Evolutionary conservation across 2,888 invertebrate species (phyloP).

Genomic region (Aradus depressus): DNA sequence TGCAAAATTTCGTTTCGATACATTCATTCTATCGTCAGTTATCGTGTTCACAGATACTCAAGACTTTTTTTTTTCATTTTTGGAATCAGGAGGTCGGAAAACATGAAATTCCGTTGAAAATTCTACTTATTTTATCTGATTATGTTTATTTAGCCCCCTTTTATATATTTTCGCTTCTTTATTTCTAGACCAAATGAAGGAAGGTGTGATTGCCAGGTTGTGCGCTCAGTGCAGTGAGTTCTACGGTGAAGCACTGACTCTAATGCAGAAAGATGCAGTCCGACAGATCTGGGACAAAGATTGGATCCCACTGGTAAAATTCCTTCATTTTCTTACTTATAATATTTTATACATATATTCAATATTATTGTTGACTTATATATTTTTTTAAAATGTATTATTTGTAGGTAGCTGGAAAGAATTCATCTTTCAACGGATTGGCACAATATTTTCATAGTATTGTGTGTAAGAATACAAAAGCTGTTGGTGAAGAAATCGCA

Average conservation of each 20-base stretch:
- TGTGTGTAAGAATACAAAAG: constrained; percentile 64
- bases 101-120: no score
- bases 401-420: constrained; percentile 54
- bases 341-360: no score
- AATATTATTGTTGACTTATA: not conserved
- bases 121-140: no score
- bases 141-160: not conserved
- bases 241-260: constrained; percentile 79
- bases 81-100: no score
- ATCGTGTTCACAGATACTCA: no score
- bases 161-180: not conserved
- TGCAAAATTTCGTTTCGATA: no score
- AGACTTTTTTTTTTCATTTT: no score
- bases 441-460: constrained; percentile 81
- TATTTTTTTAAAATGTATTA: not conserved
- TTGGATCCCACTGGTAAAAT: constrained; percentile 60
- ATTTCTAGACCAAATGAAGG: constrained; percentile 67
- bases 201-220: constrained; percentile 80
- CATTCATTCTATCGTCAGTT: no score
- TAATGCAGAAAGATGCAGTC: constrained; percentile 73
- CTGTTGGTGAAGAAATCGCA: constrained; percentile 83
- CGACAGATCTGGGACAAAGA: constrained; percentile 82
- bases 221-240: constrained; percentile 87
- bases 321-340: no score
- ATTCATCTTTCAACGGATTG: constrained; percentile 76